Evolutionary conservation across 2,888 invertebrate species (phyloP), one percentile per base, ranked within the genome.

Genomic region (Acheta domesticus): DNA sequence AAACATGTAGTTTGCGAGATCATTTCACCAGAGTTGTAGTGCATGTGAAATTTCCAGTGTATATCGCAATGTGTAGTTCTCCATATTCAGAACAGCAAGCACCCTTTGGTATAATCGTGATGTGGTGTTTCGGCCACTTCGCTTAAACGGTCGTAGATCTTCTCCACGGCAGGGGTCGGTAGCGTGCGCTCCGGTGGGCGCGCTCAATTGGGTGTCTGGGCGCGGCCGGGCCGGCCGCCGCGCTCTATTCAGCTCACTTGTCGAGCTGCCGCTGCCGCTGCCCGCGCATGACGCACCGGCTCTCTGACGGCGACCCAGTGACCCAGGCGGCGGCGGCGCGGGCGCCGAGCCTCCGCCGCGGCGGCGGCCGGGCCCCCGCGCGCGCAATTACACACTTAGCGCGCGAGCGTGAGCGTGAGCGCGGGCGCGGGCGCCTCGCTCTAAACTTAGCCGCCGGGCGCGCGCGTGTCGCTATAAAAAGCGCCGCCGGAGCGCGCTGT

Each of bases 391-490:
- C n/a, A 62, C 62, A 5, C n/a, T 62, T 62, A 62, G 62, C 16
- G 36, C 62, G 14, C 62, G 16, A 19, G 16, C 62, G 14, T 12
- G 16, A 2, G n/a, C n/a, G n/a, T n/a, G n/a, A n/a, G 4, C 62
- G 14, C 62, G 16, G 14, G 8, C 62, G 14, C 62, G 16, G 14
- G 16, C 62, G 14, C 62, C 62, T 62, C 16, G 16, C n/a, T 62
- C 62, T 62, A 62, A 62, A 62, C 62, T 62, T 62, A 62, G 62
- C 14, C 62, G 62, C 62, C n/a, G n/a, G 14, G 75, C 14, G 36
- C 75, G 75, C 20, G 75, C 14, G 75, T 16, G 75, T 62, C 62
- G 62, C 62, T 62, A 62, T 62, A 19, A 62, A 19, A 62, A 62
- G 62, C 62, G 62, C 62, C n/a, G 62, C 16, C n/a, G 62, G n/a